phyloP scores from a whole-genome alignment of 2,888 invertebrate species.

The Temnothorax unifasciatus region DNA sequence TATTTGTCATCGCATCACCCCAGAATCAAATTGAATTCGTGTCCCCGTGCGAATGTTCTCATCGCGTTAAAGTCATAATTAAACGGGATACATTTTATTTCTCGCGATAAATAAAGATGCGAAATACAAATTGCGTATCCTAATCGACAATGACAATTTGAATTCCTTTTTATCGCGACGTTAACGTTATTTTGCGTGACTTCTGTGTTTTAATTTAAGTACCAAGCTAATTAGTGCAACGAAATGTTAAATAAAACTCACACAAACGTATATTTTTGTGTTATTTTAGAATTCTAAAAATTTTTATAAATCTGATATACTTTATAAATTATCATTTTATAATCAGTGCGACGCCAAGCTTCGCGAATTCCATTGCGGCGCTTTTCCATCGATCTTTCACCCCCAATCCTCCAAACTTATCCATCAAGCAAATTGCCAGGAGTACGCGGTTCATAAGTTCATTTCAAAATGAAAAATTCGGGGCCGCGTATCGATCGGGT shows the following conservation, averaged over 20 bases:
- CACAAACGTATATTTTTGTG: neutral
- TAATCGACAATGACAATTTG: neutral
- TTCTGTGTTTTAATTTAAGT: neutral
- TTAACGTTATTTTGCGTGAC: neutral
- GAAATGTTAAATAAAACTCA: neutral
- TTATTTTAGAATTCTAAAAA: neutral
- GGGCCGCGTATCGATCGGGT: conserved; percentile 48
- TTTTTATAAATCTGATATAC: neutral
- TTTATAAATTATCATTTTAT: neutral
- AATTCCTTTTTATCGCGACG: neutral
- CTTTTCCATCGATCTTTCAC: neutral
- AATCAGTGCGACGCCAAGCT: neutral
- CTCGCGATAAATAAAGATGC: neutral
- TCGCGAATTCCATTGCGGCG: neutral
- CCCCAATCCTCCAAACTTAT: neutral
- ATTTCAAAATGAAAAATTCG: conserved; percentile 66
- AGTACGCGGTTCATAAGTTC: conserved; percentile 35
- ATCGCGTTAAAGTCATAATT: conserved; percentile 65
- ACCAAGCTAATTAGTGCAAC: neutral
- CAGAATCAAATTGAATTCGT: conserved; percentile 76
- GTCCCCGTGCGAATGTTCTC: conserved; percentile 36
- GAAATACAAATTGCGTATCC: neutral
- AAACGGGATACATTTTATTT: conserved; percentile 21
- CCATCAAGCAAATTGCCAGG: conserved; percentile 33
- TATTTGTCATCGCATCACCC: conserved; percentile 81